Conservation (phyloP, 2,113 vertebrate genomes). For the Eidolon helvum region DNA sequence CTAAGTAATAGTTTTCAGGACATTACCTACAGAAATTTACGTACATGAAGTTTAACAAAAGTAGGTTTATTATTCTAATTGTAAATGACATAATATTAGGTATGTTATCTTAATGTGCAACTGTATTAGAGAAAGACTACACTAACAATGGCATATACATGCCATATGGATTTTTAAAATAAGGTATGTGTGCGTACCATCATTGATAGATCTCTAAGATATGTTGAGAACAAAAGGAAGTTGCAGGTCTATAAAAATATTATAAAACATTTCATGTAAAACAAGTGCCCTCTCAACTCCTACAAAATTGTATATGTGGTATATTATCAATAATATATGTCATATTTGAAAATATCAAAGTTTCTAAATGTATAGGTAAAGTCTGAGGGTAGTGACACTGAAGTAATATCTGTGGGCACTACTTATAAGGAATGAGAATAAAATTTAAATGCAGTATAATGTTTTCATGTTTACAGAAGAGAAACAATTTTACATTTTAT, state of each 20-base stretch:
- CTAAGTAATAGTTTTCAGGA: background rate
- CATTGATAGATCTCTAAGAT: background rate
- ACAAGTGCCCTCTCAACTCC: background rate
- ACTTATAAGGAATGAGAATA: background rate
- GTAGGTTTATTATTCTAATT: background rate
- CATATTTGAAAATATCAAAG: background rate
- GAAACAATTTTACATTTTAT: background rate
- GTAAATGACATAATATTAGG: background rate
- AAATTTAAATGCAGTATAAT: background rate
- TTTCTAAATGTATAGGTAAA: background rate
- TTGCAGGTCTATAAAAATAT: background rate
- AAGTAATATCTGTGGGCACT: background rate
- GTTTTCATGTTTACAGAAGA: background rate
- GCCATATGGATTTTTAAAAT: background rate
- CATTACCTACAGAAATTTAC: background rate
- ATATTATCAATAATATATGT: background rate
- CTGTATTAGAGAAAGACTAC: background rate
- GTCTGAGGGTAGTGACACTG: background rate
- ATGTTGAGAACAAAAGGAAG: background rate
- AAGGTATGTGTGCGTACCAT: background rate
- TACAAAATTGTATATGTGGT: background rate
- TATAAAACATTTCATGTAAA: background rate
- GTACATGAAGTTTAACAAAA: background rate
- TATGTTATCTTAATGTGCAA: background rate
- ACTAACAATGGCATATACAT: background rate